Evolutionary conservation across 2,888 invertebrate species (phyloP), one percentile per base, ranked within the genome.

Genomic region (Sarcophaga rosellei): DNA sequence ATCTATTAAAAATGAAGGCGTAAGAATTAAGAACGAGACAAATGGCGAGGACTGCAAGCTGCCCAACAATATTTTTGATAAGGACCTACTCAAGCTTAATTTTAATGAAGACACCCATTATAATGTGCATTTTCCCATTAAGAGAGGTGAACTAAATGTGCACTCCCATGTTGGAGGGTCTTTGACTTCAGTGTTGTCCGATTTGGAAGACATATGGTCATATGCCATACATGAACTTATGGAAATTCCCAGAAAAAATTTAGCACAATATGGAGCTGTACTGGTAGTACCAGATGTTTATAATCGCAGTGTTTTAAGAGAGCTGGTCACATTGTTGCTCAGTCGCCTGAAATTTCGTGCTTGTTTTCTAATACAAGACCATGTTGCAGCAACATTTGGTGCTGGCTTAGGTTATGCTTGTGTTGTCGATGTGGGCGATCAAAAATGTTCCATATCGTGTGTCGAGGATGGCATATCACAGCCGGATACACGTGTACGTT

Each of bases 391-490:
- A 10, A 96, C 97, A 15, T 97, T 97, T 93, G 97, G 97, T 4
- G 96, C 97, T 21, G 97, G 97, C 15, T 93, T 97, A 20, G 95
- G 96, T 70, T 97, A 96, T 90, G 98, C 98, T 0, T 99, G 99
- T 93, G 98, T 99, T 0, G 97, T 99, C 0, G 98, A 99, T 92
- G 96, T 99, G 75, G 99, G 99, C 0, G 98, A 98, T 91, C 98
- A 98, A 92, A 99, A 99, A 94, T 98, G 98, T 0, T 97, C 98
- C 0, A 96, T 99, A 23, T 98, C 98, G 2, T 99, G 99, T 94
- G 98, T 99, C 1, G 99, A 99, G 94, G 99, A 99, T 94, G 98
- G 98, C 1, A 97, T 99, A 85, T 98, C 98, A 35, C 97, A 98
- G 90, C 95, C 96, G 88, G 96, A 96, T 88, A 98, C 98, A 0